Conservation (phyloP, 2,113 vertebrate genomes). For the Pelecanoides urinatrix region DNA sequence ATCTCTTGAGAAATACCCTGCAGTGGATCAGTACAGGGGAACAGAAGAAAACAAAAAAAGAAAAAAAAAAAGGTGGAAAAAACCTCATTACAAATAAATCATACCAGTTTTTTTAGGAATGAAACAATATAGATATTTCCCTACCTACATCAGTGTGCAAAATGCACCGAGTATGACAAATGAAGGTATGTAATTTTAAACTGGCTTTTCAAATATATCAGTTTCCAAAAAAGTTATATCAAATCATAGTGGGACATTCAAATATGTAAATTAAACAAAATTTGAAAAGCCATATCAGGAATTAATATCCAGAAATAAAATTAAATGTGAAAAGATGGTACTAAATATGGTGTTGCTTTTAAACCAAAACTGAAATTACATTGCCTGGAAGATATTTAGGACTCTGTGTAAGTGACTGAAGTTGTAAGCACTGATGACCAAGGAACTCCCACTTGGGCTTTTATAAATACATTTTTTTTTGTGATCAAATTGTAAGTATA, state of each 20-base stretch:
- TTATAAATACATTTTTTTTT: not conserved
- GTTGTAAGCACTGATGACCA: not conserved
- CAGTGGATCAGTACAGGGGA: not conserved
- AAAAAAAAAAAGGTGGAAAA: accelerated
- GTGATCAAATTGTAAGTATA: not conserved
- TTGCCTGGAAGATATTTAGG: not conserved
- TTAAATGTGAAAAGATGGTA: not conserved
- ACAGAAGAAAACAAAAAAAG: not conserved
- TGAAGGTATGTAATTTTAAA: not conserved
- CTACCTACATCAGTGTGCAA: not conserved
- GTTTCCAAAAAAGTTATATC: not conserved
- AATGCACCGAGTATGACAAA: not conserved
- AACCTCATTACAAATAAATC: not conserved
- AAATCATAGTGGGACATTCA: not conserved
- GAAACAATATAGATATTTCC: not conserved
- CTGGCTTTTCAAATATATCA: not conserved
- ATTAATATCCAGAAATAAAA: not conserved
- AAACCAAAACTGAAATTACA: not conserved
- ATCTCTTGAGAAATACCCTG: not conserved
- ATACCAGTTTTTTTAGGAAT: not conserved
- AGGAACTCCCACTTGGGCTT: not conserved
- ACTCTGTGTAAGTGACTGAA: not conserved
- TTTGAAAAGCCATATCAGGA: not conserved
- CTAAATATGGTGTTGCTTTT: accelerated
- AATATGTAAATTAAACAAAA: not conserved